Base-by-base conservation (phyloP, 2,113 vertebrate genomes). In the Protomyctophum bolini region DNA sequence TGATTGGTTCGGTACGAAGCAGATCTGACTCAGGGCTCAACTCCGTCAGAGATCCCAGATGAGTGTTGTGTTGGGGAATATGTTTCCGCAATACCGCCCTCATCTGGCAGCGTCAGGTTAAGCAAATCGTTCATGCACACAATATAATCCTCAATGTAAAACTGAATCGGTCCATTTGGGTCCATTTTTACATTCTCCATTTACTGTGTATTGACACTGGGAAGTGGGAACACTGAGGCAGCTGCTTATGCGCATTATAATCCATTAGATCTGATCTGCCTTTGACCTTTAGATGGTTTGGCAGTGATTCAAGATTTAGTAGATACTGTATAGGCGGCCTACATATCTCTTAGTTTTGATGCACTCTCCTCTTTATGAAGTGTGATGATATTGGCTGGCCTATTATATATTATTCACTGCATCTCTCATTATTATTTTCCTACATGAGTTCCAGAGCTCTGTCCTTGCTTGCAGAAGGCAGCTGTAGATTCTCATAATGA, bases 401-500 rank as follows among this genome's bases (percentile, higher is more conserved):
- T 46, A 8, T 51, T 2, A 68, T 21, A 60, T 21, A 60, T 8
- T 8, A 49, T 66, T 49, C 2, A 56, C 54, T 62, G n/a, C 29
- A 48, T 72, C 45, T 0, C 6, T 66, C 10, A 74, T 65, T 3
- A 33, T 65, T 4, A 33, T 21, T 10, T 12, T 10, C 14, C 21
- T 58, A 58, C 56, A 58, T 54, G 12, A 50, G 6, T 28, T 10
- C 28, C 5, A 56, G n/a, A 57, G 12, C 5, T 54, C 10, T 41
- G 5, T 41, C 11, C 8, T 47, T 63, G 51, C 11, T 12, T 12
- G 6, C 5, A 54, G 12, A 2, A 46, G 8, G 59, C 2, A 45
- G 12, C 7, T 74, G 15, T 33, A 69, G 47, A 62, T 69, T 49
- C 29, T 61, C 50, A 58, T 41, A 29, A 59, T 58, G 41, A 14